phyloP scores from a whole-genome alignment of 2,888 invertebrate genomes.

The Aporophyla lueneburgensis region DNA sequence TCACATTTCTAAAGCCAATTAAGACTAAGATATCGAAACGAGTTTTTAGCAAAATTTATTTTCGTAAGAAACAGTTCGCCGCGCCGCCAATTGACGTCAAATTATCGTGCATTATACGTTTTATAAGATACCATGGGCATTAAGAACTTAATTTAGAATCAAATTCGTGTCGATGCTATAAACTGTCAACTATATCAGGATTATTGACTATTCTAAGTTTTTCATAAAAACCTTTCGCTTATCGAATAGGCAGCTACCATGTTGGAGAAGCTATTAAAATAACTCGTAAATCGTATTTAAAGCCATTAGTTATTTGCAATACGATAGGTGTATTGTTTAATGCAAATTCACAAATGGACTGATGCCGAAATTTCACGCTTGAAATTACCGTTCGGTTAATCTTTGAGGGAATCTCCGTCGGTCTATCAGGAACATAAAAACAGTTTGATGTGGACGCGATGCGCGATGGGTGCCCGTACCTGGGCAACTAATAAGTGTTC shows the following conservation, averaged over 20 bases:
- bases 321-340: constrained; percentile 54
- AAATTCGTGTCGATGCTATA: constrained; percentile 72
- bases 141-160: constrained; percentile 79
- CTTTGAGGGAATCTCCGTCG: constrained; percentile 34
- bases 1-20: constrained; percentile 75
- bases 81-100: constrained; percentile 67
- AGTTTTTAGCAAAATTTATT: constrained; percentile 72
- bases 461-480: constrained; percentile 24
- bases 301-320: constrained; percentile 60
- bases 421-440: constrained; percentile 25
- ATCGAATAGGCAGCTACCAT: constrained; percentile 56
- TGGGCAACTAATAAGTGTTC: constrained; percentile 69
- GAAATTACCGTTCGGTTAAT: constrained; percentile 43
- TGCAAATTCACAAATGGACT: constrained; percentile 56
- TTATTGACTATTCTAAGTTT: constrained; percentile 74
- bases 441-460: constrained; percentile 2
- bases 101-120: constrained; percentile 77
- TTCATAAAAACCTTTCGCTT: constrained; percentile 71
- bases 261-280: constrained; percentile 55
- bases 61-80: constrained; percentile 67
- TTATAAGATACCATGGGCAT: constrained; percentile 71
- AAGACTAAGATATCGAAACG: constrained; percentile 70
- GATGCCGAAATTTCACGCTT: constrained; percentile 55
- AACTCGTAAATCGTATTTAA: constrained; percentile 62
- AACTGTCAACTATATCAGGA: constrained; percentile 79